Evolutionary conservation across 1,140 invertebrate genomes (phyloP).

Genomic region (Zophobas atratus): DNA sequence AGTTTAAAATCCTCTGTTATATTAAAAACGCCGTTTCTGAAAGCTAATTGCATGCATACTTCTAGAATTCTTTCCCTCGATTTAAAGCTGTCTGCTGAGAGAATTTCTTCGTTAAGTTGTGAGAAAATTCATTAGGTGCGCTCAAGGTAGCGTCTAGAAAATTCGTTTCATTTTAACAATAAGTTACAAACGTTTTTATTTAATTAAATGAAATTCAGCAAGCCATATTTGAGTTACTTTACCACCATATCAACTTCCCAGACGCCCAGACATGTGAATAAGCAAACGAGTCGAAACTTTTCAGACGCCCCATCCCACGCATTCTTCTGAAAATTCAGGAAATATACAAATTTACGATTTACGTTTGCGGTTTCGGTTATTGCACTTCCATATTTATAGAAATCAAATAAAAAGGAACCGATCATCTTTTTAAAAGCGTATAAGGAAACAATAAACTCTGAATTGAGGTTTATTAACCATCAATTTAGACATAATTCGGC

Average conservation of each 20-base stretch:
- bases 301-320: background rate
- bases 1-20: too few species aligned
- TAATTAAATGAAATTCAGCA: background rate
- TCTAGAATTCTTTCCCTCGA: too few species aligned
- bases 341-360: slow-evolving; percentile 1
- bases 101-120: too few species aligned
- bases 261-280: background rate
- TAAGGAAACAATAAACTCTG: slow-evolving; percentile 26
- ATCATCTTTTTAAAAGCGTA: background rate
- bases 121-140: too few species aligned
- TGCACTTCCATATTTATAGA: slow-evolving; percentile 4
- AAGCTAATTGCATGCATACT: too few species aligned
- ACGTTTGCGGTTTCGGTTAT: background rate
- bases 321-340: background rate
- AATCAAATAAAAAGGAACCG: background rate
- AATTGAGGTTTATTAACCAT: slow-evolving; percentile 38
- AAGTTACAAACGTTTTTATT: background rate
- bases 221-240: background rate
- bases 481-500: slow-evolving; percentile 14
- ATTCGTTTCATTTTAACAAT: too few species aligned
- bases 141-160: too few species aligned
- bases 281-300: background rate
- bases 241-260: too few species aligned
- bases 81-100: too few species aligned
- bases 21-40: too few species aligned